phyloP scores from a whole-genome alignment of 2,113 vertebrate genomes.

The Panurus biarmicus region DNA sequence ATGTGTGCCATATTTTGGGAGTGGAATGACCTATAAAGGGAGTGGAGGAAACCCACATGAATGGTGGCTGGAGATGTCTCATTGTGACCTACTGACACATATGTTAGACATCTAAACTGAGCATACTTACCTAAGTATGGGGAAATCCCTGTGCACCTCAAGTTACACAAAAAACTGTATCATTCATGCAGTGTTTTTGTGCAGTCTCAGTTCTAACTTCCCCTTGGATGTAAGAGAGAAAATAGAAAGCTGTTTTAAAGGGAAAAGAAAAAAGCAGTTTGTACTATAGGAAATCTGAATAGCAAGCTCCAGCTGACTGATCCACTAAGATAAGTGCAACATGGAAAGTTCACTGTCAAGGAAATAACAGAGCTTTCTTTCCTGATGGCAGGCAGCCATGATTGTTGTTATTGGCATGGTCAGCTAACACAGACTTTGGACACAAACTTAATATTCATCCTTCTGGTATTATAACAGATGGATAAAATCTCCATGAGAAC shows the following conservation, averaged over 20 bases:
- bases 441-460: neutral
- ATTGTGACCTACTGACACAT: neutral
- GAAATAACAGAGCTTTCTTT: neutral
- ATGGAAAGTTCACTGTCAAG: neutral
- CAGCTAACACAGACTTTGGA: neutral
- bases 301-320: neutral
- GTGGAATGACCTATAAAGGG: neutral
- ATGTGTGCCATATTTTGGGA: neutral
- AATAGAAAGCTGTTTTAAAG: neutral
- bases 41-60: neutral
- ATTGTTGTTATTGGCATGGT: neutral
- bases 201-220: neutral
- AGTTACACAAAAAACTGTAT: neutral
- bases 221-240: neutral
- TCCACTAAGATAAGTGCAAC: neutral
- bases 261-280: neutral
- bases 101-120: neutral
- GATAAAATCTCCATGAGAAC: neutral
- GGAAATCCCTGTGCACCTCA: neutral
- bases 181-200: neutral
- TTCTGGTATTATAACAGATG: neutral
- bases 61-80: neutral
- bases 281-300: neutral
- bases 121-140: neutral
- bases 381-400: neutral